Base-by-base conservation (phyloP, 2,797 vertebrate genomes). In the Brachyalestes nurse region DNA sequence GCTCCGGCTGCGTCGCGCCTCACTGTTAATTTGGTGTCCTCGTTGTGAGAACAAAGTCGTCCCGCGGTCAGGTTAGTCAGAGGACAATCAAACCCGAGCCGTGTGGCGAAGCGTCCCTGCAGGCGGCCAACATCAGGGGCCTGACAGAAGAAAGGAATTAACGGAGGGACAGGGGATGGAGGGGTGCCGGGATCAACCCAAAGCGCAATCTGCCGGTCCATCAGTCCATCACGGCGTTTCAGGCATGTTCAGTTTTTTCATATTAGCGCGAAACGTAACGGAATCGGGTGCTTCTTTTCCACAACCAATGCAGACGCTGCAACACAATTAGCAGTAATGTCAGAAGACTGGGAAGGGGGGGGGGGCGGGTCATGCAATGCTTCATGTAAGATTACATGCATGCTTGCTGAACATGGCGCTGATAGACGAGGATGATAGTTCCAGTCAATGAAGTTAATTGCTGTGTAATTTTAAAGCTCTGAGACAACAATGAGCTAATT, bases 1-100 rank as follows among this genome's bases (percentile, higher is more conserved):
- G 77, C 81, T 83, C 83, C 45, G 72, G 82, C 86, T 87, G 84
- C 82, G 87, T 82, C 75, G 84, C 76, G 73, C 79, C 83, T 87
- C 87, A 60, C 71, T 85, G 86, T 86, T 88, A 86, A 88, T 88
- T 88, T 85, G 85, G 83, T 88, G 83, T 88, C 87, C 88, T 88
- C 85, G 82, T 87, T 87, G 85, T 83, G 81, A 87, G 89, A 90
- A 88, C 89, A 90, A 89, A 90, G 88, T 89, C 84, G 79, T 90
- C 87, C 88, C 82, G 79, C 71, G 87, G 87, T 90, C 86, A 89
- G 87, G 86, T 88, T 89, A 87, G 84, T 81, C 87, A 82, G 88
- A 90, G 88, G 88, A 89, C 88, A 85, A 88, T 90, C 87, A 85
- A 83, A 87, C 84, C 75, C 64, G 74, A 82, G 72, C 79, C 57